These are phyloP conservation scores for Axea sp. DNA, from an alignment of 2,888 invertebrate genomes.

Conservation along the genomic window DNA sequence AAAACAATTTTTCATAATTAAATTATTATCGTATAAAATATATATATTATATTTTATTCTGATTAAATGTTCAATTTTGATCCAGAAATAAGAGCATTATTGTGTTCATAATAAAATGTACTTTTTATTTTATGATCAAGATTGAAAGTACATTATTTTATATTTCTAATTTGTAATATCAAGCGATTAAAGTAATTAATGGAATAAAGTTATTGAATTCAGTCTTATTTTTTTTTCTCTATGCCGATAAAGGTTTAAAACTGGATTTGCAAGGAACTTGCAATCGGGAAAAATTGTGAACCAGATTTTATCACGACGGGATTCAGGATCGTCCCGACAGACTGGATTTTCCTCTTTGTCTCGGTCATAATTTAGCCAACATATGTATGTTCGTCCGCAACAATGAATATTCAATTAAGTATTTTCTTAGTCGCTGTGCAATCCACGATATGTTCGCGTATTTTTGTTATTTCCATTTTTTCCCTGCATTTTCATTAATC, in stretches of 20 bases:
- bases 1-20: neutral
- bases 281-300: slow-evolving; percentile 61
- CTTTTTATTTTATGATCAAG: neutral
- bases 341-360: slow-evolving; percentile 69
- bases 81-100: too few species aligned
- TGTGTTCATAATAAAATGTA: neutral
- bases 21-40: too few species aligned
- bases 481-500: too few species aligned
- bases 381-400: slow-evolving; percentile 23
- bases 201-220: slow-evolving; percentile 34
- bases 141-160: neutral
- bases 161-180: slow-evolving; percentile 3
- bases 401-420: slow-evolving; percentile 57
- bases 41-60: too few species aligned
- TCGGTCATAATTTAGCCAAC: slow-evolving; percentile 60
- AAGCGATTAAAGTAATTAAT: slow-evolving; percentile 80
- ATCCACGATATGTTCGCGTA: slow-evolving; percentile 6
- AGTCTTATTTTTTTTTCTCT: slow-evolving; percentile 8
- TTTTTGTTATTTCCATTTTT: slow-evolving; percentile 23
- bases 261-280: slow-evolving; percentile 59
- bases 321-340: slow-evolving; percentile 62
- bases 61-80: too few species aligned
- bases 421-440: slow-evolving; percentile 17
- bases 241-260: slow-evolving; percentile 64
- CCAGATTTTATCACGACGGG: slow-evolving; percentile 58